These are phyloP conservation scores for Cirrhinus mrigala DNA, from an alignment of 2,797 vertebrate species.

Conservation along the genomic window DNA sequence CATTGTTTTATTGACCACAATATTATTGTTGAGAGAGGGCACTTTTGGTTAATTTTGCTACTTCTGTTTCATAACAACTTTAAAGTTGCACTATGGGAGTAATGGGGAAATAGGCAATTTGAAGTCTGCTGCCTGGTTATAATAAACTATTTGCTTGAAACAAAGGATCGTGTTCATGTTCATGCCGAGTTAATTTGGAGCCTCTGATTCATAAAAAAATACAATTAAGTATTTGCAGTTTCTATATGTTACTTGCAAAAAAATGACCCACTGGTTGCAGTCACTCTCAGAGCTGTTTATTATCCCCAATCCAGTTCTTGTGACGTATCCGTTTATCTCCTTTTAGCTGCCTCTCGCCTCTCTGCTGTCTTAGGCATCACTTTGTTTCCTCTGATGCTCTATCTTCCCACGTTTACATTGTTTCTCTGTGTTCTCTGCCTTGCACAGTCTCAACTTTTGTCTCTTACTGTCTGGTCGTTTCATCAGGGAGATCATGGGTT, in stretches of 20 bases:
- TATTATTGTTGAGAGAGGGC: too few species aligned
- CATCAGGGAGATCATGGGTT: constrained; percentile 26
- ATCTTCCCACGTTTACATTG: constrained; percentile 32
- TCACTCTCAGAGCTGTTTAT: not conserved
- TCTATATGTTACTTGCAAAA: not conserved
- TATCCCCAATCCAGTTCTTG: constrained; percentile 24
- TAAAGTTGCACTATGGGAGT: not conserved
- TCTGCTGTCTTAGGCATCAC: constrained; percentile 19
- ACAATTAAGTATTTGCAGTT: not conserved
- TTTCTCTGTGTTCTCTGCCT: constrained; percentile 10
- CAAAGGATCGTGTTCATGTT: not conserved
- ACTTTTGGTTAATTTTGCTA: too few species aligned
- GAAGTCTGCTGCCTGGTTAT: not conserved
- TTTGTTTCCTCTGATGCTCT: constrained; percentile 35
- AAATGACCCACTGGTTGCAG: constrained; percentile 14
- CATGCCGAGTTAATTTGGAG: not conserved
- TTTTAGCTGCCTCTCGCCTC: constrained; percentile 20
- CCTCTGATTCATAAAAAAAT: not conserved
- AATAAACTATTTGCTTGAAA: not conserved
- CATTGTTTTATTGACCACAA: too few species aligned
- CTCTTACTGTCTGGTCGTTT: constrained; percentile 22
- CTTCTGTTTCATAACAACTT: not conserved
- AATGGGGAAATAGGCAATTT: not conserved
- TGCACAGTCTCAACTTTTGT: not conserved
- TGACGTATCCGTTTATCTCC: constrained; percentile 20